Conservation (phyloP, 2,888 invertebrate species). For the Hyposoter dolosus region DNA sequence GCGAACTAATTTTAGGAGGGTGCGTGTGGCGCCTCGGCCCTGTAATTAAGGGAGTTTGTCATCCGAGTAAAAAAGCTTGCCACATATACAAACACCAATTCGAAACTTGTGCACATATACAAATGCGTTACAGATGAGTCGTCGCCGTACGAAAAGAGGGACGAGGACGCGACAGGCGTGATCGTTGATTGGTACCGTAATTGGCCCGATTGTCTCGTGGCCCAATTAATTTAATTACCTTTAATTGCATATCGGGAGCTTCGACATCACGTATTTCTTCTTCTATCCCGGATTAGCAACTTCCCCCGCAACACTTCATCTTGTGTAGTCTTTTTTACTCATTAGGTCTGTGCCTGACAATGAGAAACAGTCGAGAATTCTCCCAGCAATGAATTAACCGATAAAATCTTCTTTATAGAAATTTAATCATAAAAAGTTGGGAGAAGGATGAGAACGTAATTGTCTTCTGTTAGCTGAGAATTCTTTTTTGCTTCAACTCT, state of each 20-base stretch:
- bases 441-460: not conserved
- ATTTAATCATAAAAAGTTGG: not conserved
- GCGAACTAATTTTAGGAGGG: constrained; percentile 72
- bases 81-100: constrained; percentile 61
- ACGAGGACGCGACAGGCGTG: constrained; percentile 68
- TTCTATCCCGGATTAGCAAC: constrained; percentile 40
- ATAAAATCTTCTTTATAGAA: not conserved
- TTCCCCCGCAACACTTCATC: constrained; percentile 4
- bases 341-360: not conserved
- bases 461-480: not conserved
- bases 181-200: constrained; percentile 83
- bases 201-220: constrained; percentile 82
- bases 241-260: constrained; percentile 77
- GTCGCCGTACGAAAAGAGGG: constrained; percentile 34
- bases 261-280: constrained; percentile 68
- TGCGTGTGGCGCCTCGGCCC: constrained; percentile 76
- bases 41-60: constrained; percentile 84
- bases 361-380: not conserved
- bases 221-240: constrained; percentile 83
- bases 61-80: constrained; percentile 80
- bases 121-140: constrained; percentile 31
- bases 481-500: not conserved
- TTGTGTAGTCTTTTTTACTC: constrained; percentile 53
- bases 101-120: constrained; percentile 22
- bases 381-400: not conserved